These are phyloP conservation scores for Hemiscyllium ocellatum DNA, from an alignment of 2,113 vertebrate species.

Conservation along the genomic window DNA sequence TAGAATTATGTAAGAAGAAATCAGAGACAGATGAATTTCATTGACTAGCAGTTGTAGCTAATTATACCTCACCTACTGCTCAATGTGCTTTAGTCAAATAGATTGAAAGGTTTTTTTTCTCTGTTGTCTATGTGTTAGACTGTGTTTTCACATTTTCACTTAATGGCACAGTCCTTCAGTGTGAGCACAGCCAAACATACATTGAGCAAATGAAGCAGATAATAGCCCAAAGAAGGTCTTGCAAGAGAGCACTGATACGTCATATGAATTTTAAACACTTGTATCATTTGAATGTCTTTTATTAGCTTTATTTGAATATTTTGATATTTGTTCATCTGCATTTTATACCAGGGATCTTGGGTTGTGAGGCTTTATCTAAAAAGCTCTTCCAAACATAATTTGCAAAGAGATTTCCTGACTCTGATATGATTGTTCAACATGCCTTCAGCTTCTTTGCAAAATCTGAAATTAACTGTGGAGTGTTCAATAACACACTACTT, in stretches of 20 bases:
- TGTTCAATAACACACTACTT: slow-evolving; percentile 22
- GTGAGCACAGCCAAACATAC: not conserved
- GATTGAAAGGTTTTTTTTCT: not conserved
- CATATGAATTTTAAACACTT: not conserved
- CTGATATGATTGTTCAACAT: not conserved
- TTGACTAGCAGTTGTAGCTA: not conserved
- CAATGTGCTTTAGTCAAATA: not conserved
- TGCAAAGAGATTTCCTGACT: not conserved
- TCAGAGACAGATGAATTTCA: not conserved
- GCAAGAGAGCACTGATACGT: not conserved
- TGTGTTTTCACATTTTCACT: not conserved
- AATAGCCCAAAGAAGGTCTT: not conserved
- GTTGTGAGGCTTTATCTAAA: not conserved
- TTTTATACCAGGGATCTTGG: not conserved
- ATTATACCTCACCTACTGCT: not conserved
- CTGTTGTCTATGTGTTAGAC: not conserved
- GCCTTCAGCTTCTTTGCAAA: slow-evolving; percentile 3
- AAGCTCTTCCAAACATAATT: not conserved
- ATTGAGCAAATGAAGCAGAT: not conserved
- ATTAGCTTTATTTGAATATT: not conserved
- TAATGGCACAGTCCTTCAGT: not conserved
- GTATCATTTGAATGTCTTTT: not conserved
- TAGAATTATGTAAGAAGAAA: not conserved
- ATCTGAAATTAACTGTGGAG: not conserved
- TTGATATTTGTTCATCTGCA: not conserved